Percentiles rank a stretch among this genome's conserved stretches.
Evolutionary conservation across 2,113 vertebrate genomes (phyloP).

Genomic region (Neoarius graeffei): DNA sequence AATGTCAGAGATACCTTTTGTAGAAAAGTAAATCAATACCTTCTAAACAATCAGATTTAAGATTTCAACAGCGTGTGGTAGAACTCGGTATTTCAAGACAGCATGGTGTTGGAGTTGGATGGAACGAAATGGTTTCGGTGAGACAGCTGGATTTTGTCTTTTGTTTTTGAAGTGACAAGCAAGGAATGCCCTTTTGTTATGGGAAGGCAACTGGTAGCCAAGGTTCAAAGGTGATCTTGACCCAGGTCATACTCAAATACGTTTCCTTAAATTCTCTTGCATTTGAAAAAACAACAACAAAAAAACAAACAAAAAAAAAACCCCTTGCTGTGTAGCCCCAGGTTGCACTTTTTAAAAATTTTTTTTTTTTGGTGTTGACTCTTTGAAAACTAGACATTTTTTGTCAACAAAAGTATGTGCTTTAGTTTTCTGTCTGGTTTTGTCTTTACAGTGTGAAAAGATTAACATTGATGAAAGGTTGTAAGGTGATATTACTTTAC

Average conservation of each 20-base stretch:
- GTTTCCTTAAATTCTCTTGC: neutral
- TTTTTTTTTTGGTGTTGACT: neutral
- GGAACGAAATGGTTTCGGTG: constrained; percentile 22
- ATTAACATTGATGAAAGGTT: neutral
- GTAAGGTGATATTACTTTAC: neutral
- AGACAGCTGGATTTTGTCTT: constrained; percentile 53
- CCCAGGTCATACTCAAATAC: constrained; percentile 53
- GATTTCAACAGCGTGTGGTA: neutral
- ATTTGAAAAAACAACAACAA: neutral
- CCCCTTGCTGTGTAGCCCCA: neutral
- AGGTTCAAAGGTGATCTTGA: constrained; percentile 58
- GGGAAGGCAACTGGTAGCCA: constrained; percentile 56
- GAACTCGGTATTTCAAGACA: constrained; percentile 29
- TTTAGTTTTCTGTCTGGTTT: neutral
- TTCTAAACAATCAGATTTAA: neutral
- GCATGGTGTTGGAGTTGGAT: constrained; percentile 14
- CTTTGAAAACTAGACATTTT: neutral
- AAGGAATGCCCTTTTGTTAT: constrained; percentile 67
- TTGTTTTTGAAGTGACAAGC: constrained; percentile 54
- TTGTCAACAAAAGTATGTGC: neutral
- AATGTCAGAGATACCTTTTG: neutral
- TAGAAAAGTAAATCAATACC: neutral
- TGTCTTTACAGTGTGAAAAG: neutral
- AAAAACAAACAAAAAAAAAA: too few relatives aligned
- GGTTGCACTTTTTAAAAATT: neutral